phyloP scores from a whole-genome alignment of 2,797 vertebrate species.

The Leuciscus waleckii region DNA sequence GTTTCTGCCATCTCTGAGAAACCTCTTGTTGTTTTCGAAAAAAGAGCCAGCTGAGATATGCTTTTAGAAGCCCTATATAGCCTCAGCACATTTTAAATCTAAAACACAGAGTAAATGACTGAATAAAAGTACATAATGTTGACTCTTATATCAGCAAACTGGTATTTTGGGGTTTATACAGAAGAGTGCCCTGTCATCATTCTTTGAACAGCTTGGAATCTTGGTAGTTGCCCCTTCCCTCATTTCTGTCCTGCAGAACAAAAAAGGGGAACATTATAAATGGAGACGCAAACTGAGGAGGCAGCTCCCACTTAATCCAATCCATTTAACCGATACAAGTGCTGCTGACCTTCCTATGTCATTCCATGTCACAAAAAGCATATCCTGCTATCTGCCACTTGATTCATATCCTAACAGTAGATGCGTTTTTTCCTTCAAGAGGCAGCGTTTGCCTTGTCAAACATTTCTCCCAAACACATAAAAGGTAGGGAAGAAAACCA shows the following conservation, averaged over 20 bases:
- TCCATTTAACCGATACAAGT: conserved; percentile 81
- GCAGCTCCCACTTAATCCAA: conserved; percentile 81
- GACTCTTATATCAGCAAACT: conserved; percentile 74
- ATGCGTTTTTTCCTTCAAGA: conserved; percentile 74
- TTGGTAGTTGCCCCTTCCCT: conserved; percentile 66
- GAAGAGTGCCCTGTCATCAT: conserved; percentile 75
- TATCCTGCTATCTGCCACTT: conserved; percentile 70
- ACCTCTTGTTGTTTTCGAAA: conserved; percentile 68
- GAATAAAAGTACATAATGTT: conserved; percentile 75
- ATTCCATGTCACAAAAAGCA: conserved; percentile 77
- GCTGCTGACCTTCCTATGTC: conserved; percentile 81
- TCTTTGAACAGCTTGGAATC: conserved; percentile 64
- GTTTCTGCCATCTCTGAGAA: conserved; percentile 56
- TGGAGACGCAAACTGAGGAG: conserved; percentile 71
- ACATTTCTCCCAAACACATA: conserved; percentile 70
- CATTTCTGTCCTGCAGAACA: conserved; percentile 69
- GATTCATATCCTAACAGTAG: conserved; percentile 76
- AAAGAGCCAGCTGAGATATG: conserved; percentile 66
- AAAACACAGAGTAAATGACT: conserved; percentile 71
- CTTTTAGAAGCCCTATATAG: conserved; percentile 65
- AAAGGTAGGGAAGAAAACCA: conserved; percentile 67
- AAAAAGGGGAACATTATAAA: conserved; percentile 77
- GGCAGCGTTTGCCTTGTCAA: conserved; percentile 75
- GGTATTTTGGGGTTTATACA: conserved; percentile 57
- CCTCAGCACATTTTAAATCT: conserved; percentile 70